phyloP scores from a whole-genome alignment of 1,140 invertebrate species.

The Fopius arisanus region DNA sequence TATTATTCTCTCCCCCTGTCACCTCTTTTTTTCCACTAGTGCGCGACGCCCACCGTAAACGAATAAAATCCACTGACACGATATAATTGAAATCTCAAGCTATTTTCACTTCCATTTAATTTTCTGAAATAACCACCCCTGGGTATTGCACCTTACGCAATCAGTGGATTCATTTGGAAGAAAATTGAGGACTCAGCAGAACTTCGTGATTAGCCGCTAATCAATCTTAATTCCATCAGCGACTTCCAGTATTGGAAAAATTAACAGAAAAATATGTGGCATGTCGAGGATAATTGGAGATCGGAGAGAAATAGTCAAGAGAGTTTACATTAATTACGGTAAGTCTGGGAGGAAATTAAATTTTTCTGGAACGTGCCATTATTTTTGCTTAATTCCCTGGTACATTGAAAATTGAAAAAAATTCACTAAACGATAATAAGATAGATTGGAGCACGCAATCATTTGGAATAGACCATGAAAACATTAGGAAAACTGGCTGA shows the following conservation, averaged over 20 bases:
- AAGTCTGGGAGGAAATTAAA: no score
- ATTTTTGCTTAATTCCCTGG: no score
- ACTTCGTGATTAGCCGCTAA: background rate
- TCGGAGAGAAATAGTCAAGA: no score
- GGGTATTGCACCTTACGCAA: background rate
- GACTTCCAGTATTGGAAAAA: background rate
- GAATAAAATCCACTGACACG: constrained; percentile 8
- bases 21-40: background rate
- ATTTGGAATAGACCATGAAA: background rate
- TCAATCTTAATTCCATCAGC: background rate
- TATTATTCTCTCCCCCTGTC: background rate
- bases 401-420: no score
- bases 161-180: background rate
- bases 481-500: background rate
- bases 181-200: background rate
- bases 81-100: background rate
- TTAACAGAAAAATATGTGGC: no score
- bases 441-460: background rate
- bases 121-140: background rate
- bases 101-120: background rate
- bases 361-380: no score
- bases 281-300: no score
- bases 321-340: no score
- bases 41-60: background rate
- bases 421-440: background rate